Percentiles rank a stretch among this genome's conserved stretches.
phyloP scores from a whole-genome alignment of 1,140 invertebrate species.

The Trichonephila clavata region DNA sequence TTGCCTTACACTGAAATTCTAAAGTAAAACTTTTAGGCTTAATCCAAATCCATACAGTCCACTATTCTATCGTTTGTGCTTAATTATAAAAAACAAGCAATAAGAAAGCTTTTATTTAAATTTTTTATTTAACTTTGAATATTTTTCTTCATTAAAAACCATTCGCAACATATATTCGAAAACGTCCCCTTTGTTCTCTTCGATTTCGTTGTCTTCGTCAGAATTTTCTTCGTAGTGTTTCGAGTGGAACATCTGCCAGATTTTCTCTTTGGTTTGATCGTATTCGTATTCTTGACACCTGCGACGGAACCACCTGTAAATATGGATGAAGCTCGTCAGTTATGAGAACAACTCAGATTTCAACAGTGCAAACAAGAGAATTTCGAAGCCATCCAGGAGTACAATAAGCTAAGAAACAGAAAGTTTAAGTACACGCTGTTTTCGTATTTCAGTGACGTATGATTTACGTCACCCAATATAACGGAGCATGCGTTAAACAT shows the following conservation, averaged over 20 bases:
- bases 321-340: neutral
- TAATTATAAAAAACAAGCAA: neutral
- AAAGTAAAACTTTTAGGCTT: too few relatives aligned
- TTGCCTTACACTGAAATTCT: too few relatives aligned
- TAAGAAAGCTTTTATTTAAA: neutral
- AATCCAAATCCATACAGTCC: too few relatives aligned
- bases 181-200: constrained; percentile 79
- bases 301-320: constrained; percentile 34
- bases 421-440: too few relatives aligned
- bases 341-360: neutral
- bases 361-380: neutral
- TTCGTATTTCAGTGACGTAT: too few relatives aligned
- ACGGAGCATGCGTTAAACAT: too few relatives aligned
- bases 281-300: constrained; percentile 78
- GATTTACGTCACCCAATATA: too few relatives aligned
- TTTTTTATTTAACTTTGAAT: neutral
- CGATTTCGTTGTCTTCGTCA: constrained; percentile 34
- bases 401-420: neutral
- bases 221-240: constrained; percentile 61
- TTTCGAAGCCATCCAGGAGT: neutral
- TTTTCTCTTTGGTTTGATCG: constrained; percentile 58
- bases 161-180: constrained; percentile 77
- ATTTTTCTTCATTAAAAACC: neutral
- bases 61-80: too few relatives aligned
- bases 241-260: constrained; percentile 78